Percentiles rank a stretch among this genome's conserved stretches.
Conservation (phyloP, 2,113 vertebrate genomes). For the Noturus placidus region DNA sequence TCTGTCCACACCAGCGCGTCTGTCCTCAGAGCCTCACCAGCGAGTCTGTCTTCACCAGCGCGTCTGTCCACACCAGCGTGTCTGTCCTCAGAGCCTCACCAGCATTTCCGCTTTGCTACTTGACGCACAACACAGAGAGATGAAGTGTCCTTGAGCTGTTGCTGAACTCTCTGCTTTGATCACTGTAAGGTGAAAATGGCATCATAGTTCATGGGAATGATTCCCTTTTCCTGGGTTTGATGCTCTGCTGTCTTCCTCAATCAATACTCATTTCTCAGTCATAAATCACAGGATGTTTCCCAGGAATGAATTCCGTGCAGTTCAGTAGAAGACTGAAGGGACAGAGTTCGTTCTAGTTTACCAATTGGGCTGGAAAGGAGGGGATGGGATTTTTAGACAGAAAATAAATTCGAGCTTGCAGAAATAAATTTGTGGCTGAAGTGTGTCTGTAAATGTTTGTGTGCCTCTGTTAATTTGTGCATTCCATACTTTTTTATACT, state of each 20-base stretch:
- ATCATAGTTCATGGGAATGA: not conserved
- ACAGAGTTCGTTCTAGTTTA: too few species aligned
- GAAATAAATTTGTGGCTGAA: not conserved
- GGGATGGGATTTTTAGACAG: not conserved
- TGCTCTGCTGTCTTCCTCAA: not conserved
- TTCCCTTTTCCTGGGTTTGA: not conserved
- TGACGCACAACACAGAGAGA: not conserved
- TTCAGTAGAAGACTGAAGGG: not conserved
- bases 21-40: too few species aligned
- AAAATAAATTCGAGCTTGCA: not conserved
- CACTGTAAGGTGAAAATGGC: not conserved
- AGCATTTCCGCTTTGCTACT: not conserved
- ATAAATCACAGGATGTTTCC: constrained; percentile 3
- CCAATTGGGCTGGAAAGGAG: not conserved
- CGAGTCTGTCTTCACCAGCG: too few species aligned
- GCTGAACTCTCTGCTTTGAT: not conserved
- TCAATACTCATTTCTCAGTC: not conserved
- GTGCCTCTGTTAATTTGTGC: not conserved
- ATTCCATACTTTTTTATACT: not conserved
- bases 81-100: not conserved
- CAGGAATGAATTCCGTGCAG: not conserved
- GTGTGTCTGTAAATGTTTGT: not conserved
- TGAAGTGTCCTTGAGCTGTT: not conserved
- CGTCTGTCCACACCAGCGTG: not conserved
- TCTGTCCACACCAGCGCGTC: too few species aligned